Evolutionary conservation across 2,888 invertebrate genomes (phyloP), one percentile per base, ranked within the genome.

Genomic region (Euclidia mi): DNA sequence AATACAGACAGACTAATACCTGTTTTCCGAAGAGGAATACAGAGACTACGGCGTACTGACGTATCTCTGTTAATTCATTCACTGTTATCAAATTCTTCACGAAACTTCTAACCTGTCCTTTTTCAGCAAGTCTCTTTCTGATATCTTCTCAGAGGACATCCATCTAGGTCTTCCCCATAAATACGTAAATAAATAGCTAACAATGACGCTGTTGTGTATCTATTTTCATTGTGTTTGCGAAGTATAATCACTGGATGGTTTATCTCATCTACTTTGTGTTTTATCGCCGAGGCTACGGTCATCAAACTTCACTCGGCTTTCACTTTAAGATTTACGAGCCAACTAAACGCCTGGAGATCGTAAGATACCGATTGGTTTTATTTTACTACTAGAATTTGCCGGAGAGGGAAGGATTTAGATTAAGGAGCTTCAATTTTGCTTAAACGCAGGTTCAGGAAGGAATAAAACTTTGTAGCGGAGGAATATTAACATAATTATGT

Each of bases 241-340:
- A 29, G 0, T 14, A 17, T 44, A 37, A 51, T 51, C 17, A 50
- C 66, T 65, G 64, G 72, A 76, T 74, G 72, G 64, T 56, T 52
- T 65, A 52, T 44, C 34, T 47, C 18, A n/a, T 35, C 7, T 76
- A 25, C 20, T 72, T 70, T 63, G 65, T 59, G 71, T 78, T 75
- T n/a, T 77, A 76, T 77, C 74, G 76, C 52, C 56, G 49, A 64
- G 56, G 37, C 48, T 65, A 56, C 59, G 62, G 73, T 81, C 76
- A 78, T 82, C 78, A 86, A 83, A 82, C 76, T 78, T 76, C 69
- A 76, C 77, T 80, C 65, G 65, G 73, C 76, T 76, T 78, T 77
- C 78, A 75, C 78, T 79, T 69, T 62, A 66, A 69, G 78, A 81
- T 86, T 87, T 87, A 87, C 79, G 84, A 75, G 65, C 62, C 56